Evolutionary conservation across 2,797 vertebrate genomes (phyloP).

Genomic region (Anas bernieri): DNA sequence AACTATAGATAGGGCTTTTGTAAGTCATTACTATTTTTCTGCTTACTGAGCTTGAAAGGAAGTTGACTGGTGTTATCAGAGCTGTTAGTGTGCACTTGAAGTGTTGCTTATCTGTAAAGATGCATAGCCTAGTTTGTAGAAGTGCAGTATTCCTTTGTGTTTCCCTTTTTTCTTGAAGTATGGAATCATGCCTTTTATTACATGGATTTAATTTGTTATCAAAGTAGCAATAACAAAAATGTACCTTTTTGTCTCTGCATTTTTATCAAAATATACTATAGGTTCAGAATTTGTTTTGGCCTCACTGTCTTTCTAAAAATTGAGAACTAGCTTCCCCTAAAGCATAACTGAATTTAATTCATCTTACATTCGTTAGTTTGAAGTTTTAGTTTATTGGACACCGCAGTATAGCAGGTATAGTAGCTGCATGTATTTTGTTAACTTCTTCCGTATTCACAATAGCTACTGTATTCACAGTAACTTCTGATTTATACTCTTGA

Average conservation of each 20-base stretch:
- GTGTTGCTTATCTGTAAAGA: conserved; percentile 4
- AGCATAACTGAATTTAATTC: neutral
- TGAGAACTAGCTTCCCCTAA: neutral
- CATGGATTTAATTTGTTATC: neutral
- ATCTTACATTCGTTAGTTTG: neutral
- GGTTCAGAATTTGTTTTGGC: neutral
- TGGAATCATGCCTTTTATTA: neutral
- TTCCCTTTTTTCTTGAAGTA: neutral
- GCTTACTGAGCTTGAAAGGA: neutral
- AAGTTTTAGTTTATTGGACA: neutral
- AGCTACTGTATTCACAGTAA: neutral
- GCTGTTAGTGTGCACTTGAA: conserved; percentile 51
- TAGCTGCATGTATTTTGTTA: neutral
- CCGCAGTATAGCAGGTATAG: neutral
- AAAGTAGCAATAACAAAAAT: neutral
- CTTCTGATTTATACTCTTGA: neutral
- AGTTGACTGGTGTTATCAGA: neutral
- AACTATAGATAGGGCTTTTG: neutral
- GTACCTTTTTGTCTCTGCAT: neutral
- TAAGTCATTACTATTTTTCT: neutral
- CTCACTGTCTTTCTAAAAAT: neutral
- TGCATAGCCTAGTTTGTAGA: conserved; percentile 2
- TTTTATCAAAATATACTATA: neutral
- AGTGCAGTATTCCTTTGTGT: neutral
- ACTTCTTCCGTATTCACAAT: neutral